A percentile compares a stretch with the other conserved stretches of the same genome.
Conservation (phyloP, 2,113 vertebrate species). For the Hydrochoerus hydrochaeris region DNA sequence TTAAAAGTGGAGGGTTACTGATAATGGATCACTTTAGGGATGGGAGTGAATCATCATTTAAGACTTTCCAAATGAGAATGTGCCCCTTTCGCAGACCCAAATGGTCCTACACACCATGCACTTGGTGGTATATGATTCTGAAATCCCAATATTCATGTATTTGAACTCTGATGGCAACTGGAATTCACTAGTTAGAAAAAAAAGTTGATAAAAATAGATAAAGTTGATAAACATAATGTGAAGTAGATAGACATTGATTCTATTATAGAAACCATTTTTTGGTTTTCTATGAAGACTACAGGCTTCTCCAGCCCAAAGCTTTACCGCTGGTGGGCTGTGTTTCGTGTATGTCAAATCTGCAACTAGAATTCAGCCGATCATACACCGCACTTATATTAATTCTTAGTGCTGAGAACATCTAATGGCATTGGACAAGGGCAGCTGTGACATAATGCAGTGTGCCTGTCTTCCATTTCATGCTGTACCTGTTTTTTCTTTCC, state of each 20-base stretch:
- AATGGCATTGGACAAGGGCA: slow-evolving; percentile 68
- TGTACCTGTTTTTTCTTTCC: slow-evolving; percentile 65
- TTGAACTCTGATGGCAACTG: not conserved
- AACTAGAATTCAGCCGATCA: not conserved
- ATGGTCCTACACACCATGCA: not conserved
- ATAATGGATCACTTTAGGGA: not conserved
- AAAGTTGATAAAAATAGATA: not conserved
- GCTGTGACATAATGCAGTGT: slow-evolving; percentile 58
- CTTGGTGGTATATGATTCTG: not conserved
- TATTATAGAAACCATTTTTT: not conserved
- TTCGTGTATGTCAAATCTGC: slow-evolving; percentile 2
- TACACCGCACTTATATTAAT: slow-evolving; percentile 50
- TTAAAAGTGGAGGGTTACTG: not conserved
- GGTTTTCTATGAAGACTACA: not conserved
- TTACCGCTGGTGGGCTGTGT: not conserved
- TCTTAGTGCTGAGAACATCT: slow-evolving; percentile 41
- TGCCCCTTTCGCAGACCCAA: not conserved
- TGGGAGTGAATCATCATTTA: not conserved
- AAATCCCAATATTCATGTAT: not conserved
- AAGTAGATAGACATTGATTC: not conserved
- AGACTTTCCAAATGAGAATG: not conserved
- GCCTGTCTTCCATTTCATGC: slow-evolving; percentile 59
- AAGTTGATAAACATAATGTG: not conserved
- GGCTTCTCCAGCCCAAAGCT: not conserved
- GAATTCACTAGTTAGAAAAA: not conserved